Base-by-base conservation (phyloP, 1,140 invertebrate genomes). In the Onthophagus taurus region DNA sequence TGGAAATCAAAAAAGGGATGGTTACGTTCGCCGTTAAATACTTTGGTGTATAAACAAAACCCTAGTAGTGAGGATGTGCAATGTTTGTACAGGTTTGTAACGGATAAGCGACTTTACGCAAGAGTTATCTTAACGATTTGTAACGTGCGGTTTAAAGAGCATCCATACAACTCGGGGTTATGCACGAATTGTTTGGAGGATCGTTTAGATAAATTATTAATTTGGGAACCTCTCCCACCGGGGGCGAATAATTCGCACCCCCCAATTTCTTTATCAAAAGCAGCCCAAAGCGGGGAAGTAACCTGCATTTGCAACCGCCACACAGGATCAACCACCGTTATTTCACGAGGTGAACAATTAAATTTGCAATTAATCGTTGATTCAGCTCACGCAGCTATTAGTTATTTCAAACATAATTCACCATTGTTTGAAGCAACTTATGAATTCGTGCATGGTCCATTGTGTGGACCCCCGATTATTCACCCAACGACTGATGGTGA, bases 361-460 rank as follows among this genome's bases (percentile, higher is more conserved):
- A 83, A 85, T 48, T 68, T 90, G 6, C 82, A 85, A 57, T 68
- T 92, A 42, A 76, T 85, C 13, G 77, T 92, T 0, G 87, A 90
- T 53, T 80, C 80, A 7, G 76, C 80, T 20, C 83, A 88, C 50
- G 83, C 87, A 1, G 84, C 86, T 0, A 72, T 81, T 0, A 87
- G 80, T 30, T 92, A 91, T 58, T 91, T 92, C 65, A 92, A 92
- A 61, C 82, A 87, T 50, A 72, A 78, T 5, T 71, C 74, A 20
- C 80, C 87, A 0, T 69, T 92, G 1, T 91, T 91, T 57, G 78
- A 88, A 63, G 87, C 86, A 0, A 76, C 71, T 5, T 92, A 87
- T 57, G 84, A 89, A 59, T 91, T 91, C 58, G 81, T 88, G 4
- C 89, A 92, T 49, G 84, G 85, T 12, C 87, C 87, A 1, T 66